Conservation (phyloP, 2,113 vertebrate species). For the Catharus bicknelli region DNA sequence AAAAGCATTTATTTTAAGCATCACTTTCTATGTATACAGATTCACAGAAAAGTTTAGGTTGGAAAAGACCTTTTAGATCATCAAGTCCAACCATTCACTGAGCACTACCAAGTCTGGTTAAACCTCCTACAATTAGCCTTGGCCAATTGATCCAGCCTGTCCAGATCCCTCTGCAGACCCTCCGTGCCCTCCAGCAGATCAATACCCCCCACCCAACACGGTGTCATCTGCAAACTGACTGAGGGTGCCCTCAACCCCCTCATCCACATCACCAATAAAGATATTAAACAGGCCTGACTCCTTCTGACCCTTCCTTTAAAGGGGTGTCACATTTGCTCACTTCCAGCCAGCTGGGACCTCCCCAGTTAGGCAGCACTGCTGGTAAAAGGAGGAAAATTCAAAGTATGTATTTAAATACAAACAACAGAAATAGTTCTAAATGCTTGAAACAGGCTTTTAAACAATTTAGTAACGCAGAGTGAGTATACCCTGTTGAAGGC, state of each 20-base stretch:
- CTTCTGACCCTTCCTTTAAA: neutral
- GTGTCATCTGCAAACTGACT: neutral
- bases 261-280: neutral
- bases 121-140: neutral
- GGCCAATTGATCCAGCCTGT: neutral
- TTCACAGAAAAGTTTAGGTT: neutral
- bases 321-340: neutral
- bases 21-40: neutral
- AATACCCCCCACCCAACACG: neutral
- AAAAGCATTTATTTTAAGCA: slow-evolving; percentile 39
- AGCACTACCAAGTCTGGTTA: neutral
- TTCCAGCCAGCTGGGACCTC: neutral
- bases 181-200: neutral
- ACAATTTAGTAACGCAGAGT: slow-evolving; percentile 25
- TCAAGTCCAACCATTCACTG: neutral
- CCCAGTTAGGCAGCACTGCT: neutral
- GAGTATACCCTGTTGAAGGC: slow-evolving; percentile 31
- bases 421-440: slow-evolving; percentile 10
- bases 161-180: neutral
- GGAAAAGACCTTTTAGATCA: neutral
- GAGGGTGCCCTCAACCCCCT: neutral
- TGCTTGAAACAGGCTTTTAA: slow-evolving; percentile 40
- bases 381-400: slow-evolving; percentile 31
- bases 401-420: slow-evolving; percentile 55
- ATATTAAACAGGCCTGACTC: neutral